phyloP scores from a whole-genome alignment of 2,113 vertebrate genomes.

The Cyphomyrus plagiostoma region DNA sequence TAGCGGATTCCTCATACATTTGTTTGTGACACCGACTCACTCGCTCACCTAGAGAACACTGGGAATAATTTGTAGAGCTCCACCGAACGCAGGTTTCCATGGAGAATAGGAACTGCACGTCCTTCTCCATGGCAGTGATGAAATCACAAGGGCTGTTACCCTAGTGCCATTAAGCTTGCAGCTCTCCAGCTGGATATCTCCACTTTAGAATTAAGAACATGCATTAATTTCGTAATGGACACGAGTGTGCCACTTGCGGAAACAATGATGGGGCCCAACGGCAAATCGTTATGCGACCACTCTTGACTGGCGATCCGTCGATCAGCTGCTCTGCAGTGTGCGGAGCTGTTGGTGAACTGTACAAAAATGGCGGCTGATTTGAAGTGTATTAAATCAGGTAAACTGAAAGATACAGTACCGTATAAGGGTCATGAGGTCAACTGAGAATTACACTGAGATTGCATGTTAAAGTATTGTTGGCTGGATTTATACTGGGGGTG shows the following conservation, averaged over 20 bases:
- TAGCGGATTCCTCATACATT: not conserved
- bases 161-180: not conserved
- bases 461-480: not conserved
- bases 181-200: not conserved
- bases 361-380: not conserved
- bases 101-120: not conserved
- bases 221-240: conserved; percentile 2
- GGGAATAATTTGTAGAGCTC: not conserved
- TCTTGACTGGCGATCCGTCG: not conserved
- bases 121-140: not conserved
- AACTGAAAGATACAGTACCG: not conserved
- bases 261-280: not conserved
- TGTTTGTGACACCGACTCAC: not conserved
- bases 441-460: not conserved
- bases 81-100: not conserved
- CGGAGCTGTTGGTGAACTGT: not conserved
- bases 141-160: not conserved
- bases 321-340: not conserved
- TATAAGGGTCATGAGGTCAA: not conserved
- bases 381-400: not conserved
- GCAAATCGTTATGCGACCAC: not conserved
- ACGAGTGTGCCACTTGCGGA: not conserved
- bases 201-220: not conserved
- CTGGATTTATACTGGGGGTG: not conserved
- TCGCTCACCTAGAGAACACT: not conserved